phyloP scores from a whole-genome alignment of 2,113 vertebrate species.

The Miniopterus natalensis region DNA sequence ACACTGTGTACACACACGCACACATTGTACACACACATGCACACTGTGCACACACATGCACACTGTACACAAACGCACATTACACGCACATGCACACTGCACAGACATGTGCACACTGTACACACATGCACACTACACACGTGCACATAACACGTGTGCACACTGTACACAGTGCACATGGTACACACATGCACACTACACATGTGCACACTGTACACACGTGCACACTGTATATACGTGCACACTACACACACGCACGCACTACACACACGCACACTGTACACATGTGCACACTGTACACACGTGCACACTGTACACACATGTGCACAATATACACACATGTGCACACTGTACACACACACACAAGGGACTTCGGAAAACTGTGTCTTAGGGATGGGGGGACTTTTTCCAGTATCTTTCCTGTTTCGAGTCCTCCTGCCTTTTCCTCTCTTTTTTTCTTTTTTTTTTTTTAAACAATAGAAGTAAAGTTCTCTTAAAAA shows the following conservation, averaged over 20 bases:
- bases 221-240: background rate
- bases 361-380: slow-evolving; percentile 80
- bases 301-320: slow-evolving; percentile 51
- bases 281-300: slow-evolving; percentile 83
- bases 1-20: slow-evolving; percentile 78
- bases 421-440: slow-evolving; percentile 78
- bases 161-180: slow-evolving; percentile 9
- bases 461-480: slow-evolving; percentile 82
- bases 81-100: too few relatives aligned
- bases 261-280: background rate
- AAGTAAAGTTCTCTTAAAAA: slow-evolving; percentile 87
- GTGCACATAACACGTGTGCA: slow-evolving; percentile 60
- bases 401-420: slow-evolving; percentile 65
- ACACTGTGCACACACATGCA: background rate
- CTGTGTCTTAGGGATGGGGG: slow-evolving; percentile 82
- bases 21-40: slow-evolving; percentile 61
- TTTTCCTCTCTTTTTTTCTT: slow-evolving; percentile 62
- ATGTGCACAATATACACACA: too few relatives aligned
- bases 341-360: background rate
- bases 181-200: slow-evolving; percentile 64
- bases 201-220: slow-evolving; percentile 72
- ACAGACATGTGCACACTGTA: background rate
- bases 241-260: too few relatives aligned
- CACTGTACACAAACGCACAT: slow-evolving; percentile 80
- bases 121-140: background rate